Base-by-base conservation (phyloP, 2,888 invertebrate genomes). In the Boloria selene region DNA sequence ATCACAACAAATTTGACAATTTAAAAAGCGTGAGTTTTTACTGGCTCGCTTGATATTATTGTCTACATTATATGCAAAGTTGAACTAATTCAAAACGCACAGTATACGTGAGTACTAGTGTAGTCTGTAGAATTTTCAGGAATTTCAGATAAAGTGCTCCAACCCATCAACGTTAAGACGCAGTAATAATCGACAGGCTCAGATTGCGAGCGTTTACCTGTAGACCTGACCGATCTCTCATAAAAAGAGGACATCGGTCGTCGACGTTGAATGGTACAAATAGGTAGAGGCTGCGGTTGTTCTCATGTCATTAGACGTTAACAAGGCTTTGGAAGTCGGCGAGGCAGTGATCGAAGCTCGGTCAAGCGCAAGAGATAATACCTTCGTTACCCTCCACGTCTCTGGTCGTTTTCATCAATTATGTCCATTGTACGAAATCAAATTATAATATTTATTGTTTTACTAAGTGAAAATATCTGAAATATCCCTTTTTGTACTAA, bases 321-420 rank as follows among this genome's bases (percentile, higher is more conserved):
- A 88, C 87, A 88, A 88, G 87, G 86, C 86, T 86, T 88, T 86
- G 77, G 84, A 74, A 84, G 79, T 82, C 85, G 84, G 77, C 82
- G 86, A 85, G 80, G 79, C 86, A 80, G 84, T 84, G 86, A 88
- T 90, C 87, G 83, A 84, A 86, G 88, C 84, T 84, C 89, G 87
- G 88, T 88, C 90, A 88, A 88, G 86, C 84, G 87, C 77, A 79
- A 89, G 89, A 91, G 91, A 90, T 90, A 91, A 87, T 70, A 70
- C 53, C 66, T 62, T 53, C 60, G 64, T 44, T 64, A 61, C 54
- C 54, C 65, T 65, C 55, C 44, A 50, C 26, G 38, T 16, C 65
- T 53, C 53, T 42, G 63, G 26, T 38, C 50, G 63, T 61, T 63
- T 56, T 16, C 55, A 55, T 63, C 60, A 61, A 66, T 63, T 69